These are phyloP conservation scores for Halcyon senegalensis DNA, from an alignment of 2,113 vertebrate genomes.

Conservation along the genomic window DNA sequence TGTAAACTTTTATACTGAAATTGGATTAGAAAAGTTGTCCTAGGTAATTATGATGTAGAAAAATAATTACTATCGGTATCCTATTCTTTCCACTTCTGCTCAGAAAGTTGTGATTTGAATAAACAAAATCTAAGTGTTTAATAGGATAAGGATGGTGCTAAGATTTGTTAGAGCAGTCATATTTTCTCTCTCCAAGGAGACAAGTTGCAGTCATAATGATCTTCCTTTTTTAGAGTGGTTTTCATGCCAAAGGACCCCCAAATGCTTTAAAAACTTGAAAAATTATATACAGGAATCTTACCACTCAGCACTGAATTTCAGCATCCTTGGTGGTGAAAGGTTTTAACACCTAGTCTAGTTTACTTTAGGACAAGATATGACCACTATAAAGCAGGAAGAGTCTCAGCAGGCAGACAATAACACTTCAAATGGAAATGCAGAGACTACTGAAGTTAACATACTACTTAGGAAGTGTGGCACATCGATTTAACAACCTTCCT, in stretches of 20 bases:
- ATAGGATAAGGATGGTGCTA: background rate
- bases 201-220: background rate
- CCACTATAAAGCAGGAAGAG: background rate
- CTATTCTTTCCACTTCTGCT: conserved; percentile 58
- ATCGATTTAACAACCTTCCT: background rate
- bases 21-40: conserved; percentile 55
- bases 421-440: conserved; percentile 22
- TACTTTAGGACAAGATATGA: background rate
- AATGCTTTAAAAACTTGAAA: conserved; percentile 18
- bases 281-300: background rate
- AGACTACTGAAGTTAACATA: background rate
- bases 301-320: background rate
- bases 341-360: background rate
- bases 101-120: conserved; percentile 59
- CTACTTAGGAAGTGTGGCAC: background rate
- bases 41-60: conserved; percentile 34
- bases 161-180: background rate
- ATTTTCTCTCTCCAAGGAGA: background rate
- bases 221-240: background rate
- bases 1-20: conserved; percentile 42
- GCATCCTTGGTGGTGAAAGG: background rate
- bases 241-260: background rate
- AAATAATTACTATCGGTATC: conserved; percentile 54
- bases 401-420: conserved; percentile 32
- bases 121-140: conserved; percentile 42